A percentile compares a stretch with the other conserved stretches of the same genome.
phyloP scores from a whole-genome alignment of 2,113 vertebrate species.

The Tamias sibiricus region DNA sequence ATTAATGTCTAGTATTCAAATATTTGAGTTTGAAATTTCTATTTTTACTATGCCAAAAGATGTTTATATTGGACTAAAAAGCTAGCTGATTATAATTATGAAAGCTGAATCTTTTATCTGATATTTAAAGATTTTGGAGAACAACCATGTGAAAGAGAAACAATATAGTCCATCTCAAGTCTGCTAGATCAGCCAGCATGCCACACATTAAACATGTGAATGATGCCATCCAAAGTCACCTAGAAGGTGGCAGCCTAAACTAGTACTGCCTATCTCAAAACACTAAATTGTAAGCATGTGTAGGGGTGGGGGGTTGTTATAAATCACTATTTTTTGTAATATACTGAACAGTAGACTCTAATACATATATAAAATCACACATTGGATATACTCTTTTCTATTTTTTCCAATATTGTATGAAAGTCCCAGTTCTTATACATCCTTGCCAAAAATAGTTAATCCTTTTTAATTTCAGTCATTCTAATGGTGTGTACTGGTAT shows the following conservation, averaged over 20 bases:
- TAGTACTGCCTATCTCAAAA: neutral
- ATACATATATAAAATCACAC: neutral
- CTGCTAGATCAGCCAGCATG: neutral
- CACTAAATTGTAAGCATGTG: neutral
- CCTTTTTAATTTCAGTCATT: neutral
- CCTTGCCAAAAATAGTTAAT: neutral
- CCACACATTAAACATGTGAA: neutral
- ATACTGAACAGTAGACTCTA: neutral
- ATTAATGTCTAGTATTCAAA: neutral
- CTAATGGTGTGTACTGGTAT: neutral
- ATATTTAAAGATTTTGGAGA: neutral
- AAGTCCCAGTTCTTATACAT: neutral
- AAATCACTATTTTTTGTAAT: neutral
- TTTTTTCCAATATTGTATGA: neutral
- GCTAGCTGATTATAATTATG: neutral
- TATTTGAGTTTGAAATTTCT: neutral
- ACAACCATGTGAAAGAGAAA: neutral
- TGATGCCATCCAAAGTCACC: neutral
- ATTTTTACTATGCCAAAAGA: neutral
- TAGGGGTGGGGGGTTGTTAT: neutral
- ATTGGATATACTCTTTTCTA: neutral
- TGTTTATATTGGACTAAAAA: neutral
- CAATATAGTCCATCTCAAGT: neutral
- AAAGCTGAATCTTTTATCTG: neutral
- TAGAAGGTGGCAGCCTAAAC: neutral